Evolutionary conservation across 1,140 invertebrate genomes (phyloP).

Genomic region (Eciton burchellii): DNA sequence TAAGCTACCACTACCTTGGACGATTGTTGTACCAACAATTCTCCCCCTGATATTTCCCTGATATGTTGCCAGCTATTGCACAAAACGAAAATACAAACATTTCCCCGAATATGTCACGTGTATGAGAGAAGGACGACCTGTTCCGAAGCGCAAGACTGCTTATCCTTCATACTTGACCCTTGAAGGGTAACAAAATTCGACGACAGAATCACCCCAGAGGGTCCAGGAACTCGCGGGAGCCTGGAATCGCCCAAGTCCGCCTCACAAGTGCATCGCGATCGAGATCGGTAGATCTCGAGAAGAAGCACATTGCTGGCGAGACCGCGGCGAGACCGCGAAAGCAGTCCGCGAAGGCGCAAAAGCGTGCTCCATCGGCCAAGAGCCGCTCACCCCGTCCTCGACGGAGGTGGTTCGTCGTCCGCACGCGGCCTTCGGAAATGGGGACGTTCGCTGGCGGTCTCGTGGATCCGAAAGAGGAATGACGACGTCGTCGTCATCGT

Average conservation of each 20-base stretch:
- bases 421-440: conserved; percentile 82
- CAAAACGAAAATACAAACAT: no score
- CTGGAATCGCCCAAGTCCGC: no score
- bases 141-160: no score
- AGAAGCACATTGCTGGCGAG: background rate
- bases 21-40: background rate
- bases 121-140: no score
- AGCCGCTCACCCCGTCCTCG: conserved; percentile 83
- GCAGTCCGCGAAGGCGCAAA: conserved; percentile 69
- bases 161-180: no score
- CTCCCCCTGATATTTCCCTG: background rate
- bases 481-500: conserved; percentile 35
- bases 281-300: no score
- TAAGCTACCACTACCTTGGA: background rate
- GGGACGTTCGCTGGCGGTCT: conserved; percentile 72
- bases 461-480: conserved; percentile 58
- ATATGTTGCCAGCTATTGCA: no score
- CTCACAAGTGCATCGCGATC: no score
- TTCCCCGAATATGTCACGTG: no score
- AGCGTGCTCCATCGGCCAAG: conserved; percentile 70
- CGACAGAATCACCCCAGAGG: no score
- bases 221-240: no score
- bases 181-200: no score
- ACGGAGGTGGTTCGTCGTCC: conserved; percentile 83
- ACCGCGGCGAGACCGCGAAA: conserved; percentile 55